Percentiles rank a stretch among this genome's conserved stretches.
Evolutionary conservation across 2,797 vertebrate genomes (phyloP).

Genomic region (Phylloscopus collybita): DNA sequence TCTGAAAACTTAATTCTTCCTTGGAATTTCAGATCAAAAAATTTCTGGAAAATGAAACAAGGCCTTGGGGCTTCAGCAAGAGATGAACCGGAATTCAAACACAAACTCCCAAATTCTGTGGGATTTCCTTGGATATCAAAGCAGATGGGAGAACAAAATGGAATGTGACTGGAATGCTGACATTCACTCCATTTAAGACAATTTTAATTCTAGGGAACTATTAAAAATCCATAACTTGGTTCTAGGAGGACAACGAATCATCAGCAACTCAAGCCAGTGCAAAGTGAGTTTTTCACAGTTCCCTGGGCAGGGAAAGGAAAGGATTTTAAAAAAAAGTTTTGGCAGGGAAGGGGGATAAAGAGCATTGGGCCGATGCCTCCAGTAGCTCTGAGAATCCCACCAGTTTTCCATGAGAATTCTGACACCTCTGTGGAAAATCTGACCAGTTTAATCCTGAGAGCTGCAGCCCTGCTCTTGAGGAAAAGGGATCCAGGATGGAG

Average conservation of each 20-base stretch:
- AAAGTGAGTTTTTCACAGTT: not conserved
- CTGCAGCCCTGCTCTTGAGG: not conserved
- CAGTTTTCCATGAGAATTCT: conserved; percentile 23
- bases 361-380: not conserved
- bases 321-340: not conserved
- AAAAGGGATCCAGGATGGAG: not conserved
- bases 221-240: not conserved
- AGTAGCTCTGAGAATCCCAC: not conserved
- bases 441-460: not conserved
- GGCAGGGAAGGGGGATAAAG: not conserved
- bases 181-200: not conserved
- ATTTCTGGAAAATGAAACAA: not conserved
- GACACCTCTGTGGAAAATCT: conserved; percentile 48
- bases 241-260: not conserved
- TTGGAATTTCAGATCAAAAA: not conserved
- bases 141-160: not conserved
- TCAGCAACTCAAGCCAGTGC: not conserved
- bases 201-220: not conserved
- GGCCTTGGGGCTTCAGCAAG: not conserved
- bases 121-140: not conserved
- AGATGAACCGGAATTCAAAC: not conserved
- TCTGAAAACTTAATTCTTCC: not conserved
- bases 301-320: not conserved
- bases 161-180: not conserved
- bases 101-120: not conserved